These are phyloP conservation scores for Rhadina sibilatrix DNA, from an alignment of 2,113 vertebrate genomes.

Conservation along the genomic window DNA sequence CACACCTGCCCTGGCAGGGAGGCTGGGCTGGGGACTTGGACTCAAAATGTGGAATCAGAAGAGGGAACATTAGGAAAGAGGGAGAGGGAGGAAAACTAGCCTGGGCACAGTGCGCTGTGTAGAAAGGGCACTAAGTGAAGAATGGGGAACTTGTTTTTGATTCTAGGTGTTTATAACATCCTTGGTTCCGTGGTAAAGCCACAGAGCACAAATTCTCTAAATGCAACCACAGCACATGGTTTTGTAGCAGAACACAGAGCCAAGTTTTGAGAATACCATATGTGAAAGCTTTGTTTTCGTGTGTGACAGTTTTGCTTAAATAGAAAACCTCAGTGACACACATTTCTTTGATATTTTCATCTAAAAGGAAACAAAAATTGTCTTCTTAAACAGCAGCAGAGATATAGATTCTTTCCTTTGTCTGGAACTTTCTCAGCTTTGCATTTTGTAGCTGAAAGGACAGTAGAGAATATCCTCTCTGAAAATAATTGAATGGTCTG, in stretches of 20 bases:
- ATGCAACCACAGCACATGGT: neutral
- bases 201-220: neutral
- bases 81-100: neutral
- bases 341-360: neutral
- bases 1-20: neutral
- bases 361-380: neutral
- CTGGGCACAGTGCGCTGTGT: accelerated
- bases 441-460: neutral
- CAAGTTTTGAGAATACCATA: neutral
- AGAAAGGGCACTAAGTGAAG: neutral
- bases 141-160: neutral
- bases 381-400: neutral
- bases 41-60: neutral
- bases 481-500: neutral
- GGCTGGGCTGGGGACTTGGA: neutral
- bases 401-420: neutral
- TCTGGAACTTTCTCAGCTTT: neutral
- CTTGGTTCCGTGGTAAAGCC: neutral
- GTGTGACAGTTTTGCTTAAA: neutral
- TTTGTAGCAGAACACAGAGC: neutral
- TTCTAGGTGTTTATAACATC: neutral
- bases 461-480: neutral
- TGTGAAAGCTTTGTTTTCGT: neutral
- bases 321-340: neutral
- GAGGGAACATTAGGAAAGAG: neutral